Percentiles rank a stretch among this genome's conserved stretches.
Conservation (phyloP, 2,888 invertebrate genomes). For the Drosophila prolongata region DNA sequence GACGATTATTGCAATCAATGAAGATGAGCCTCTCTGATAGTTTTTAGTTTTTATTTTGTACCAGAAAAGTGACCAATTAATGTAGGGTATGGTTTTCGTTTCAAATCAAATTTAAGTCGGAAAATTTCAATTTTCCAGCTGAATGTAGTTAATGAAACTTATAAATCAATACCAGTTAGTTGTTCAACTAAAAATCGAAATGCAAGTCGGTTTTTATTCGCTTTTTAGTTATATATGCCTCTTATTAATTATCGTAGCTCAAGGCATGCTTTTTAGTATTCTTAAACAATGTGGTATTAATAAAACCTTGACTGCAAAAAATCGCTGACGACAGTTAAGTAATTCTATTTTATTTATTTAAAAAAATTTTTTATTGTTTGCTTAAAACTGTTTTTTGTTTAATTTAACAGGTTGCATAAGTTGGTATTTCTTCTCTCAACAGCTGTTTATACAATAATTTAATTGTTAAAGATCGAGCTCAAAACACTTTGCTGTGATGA, state of each 20-base stretch:
- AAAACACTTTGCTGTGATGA: conserved; percentile 9
- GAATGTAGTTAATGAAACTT: background rate
- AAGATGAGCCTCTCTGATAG: conserved; percentile 6
- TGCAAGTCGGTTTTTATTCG: background rate
- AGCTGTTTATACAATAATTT: conserved; percentile 33
- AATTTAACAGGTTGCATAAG: conserved; percentile 3
- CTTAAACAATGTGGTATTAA: background rate
- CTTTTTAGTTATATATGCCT: background rate
- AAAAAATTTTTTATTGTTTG: background rate
- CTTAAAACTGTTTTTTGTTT: conserved; percentile 1
- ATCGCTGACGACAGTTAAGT: conserved; percentile 20
- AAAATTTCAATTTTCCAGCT: no score
- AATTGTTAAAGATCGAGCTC: background rate
- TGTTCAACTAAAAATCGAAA: background rate
- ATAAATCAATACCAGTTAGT: background rate
- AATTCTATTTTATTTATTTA: background rate
- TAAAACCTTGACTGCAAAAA: background rate
- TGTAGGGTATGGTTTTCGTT: background rate
- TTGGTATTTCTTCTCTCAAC: background rate
- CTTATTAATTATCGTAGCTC: background rate
- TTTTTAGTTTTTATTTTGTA: background rate
- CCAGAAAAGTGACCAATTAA: conserved; percentile 9
- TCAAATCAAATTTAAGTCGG: background rate
- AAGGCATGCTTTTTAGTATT: background rate
- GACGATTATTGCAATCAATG: conserved; percentile 17